Evolutionary conservation across 2,797 vertebrate species (phyloP), one percentile per base, ranked within the genome.

Genomic region (Myotis myotis): DNA sequence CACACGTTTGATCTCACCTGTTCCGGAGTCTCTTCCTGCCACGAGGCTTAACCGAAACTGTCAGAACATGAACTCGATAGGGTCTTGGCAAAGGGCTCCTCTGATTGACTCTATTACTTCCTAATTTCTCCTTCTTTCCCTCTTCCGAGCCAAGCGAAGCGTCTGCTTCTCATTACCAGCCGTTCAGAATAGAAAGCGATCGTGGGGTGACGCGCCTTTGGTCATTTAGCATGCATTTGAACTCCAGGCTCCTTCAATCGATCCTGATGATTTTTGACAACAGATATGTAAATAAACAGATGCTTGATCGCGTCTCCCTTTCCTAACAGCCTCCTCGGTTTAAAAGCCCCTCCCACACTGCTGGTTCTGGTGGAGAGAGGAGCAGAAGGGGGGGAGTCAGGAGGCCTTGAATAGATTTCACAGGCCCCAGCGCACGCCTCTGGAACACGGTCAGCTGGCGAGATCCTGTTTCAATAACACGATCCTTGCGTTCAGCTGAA

Each of bases 11-110:
- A 70, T 68, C 55, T 75, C 85, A 95, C 57, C 53, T 38, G 19
- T 60, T 85, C 87, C 95, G 93, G 79, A 95, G 87, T 91, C 60
- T 81, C 89, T 83, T 80, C 15, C 62, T 0, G 5, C 19, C 75
- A 78, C 15, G 36, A 95, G 51, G 22, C 60, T 87, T 70, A 90
- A 95, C 64, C 25, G 30, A 89, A 76, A 41, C 51, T 86, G 87
- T 97, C 94, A 94, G 95, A 96, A 97, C 81, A 66, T 51, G 93
- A 96, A 85, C 80, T 84, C 95, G 94, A 93, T 38, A 86, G 19
- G 20, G 60, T 64, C 74, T 94, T 92, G 95, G 96, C 94, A 94
- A 93, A 96, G n/a, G n/a, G 49, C 79, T 92, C 76, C 81, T 90
- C 47, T 88, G 92, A 95, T 57, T 87, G 96, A 95, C 91, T 94